Percentiles rank a stretch among this genome's conserved stretches.
Evolutionary conservation across 1,140 invertebrate species (phyloP).

Genomic region (Diplogasteroides magnus): DNA sequence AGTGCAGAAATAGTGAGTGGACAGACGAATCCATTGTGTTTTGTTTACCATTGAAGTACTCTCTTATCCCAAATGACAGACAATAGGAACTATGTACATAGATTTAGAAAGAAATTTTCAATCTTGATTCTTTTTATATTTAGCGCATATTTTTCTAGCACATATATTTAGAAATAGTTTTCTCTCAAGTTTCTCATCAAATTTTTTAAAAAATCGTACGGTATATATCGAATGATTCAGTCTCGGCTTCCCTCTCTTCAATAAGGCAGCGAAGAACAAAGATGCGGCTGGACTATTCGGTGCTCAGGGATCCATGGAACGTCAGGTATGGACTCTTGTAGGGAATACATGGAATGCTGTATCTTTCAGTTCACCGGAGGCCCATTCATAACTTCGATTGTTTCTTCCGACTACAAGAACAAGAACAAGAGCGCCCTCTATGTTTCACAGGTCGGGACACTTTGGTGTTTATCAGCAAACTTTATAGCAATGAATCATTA

Average conservation of each 20-base stretch:
- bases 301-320: constrained; percentile 18
- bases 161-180: too few species aligned
- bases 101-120: too few species aligned
- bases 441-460: constrained; percentile 32
- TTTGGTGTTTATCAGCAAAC: too few species aligned
- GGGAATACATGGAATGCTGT: constrained; percentile 1
- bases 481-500: too few species aligned
- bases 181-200: background rate
- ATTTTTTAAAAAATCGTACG: background rate
- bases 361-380: constrained; percentile 24
- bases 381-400: constrained; percentile 28
- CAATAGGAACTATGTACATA: too few species aligned
- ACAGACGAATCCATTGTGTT: too few species aligned
- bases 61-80: too few species aligned
- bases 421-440: constrained; percentile 34
- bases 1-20: background rate
- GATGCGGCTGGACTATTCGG: constrained; percentile 16
- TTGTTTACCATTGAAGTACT: too few species aligned
- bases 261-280: background rate
- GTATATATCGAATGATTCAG: background rate
- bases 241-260: background rate
- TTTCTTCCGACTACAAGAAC: constrained; percentile 34
- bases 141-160: too few species aligned
- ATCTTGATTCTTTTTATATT: too few species aligned
- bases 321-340: background rate